Percentiles rank a stretch among this genome's conserved stretches.
phyloP scores from a whole-genome alignment of 2,797 vertebrate species.

The Fringilla coelebs region DNA sequence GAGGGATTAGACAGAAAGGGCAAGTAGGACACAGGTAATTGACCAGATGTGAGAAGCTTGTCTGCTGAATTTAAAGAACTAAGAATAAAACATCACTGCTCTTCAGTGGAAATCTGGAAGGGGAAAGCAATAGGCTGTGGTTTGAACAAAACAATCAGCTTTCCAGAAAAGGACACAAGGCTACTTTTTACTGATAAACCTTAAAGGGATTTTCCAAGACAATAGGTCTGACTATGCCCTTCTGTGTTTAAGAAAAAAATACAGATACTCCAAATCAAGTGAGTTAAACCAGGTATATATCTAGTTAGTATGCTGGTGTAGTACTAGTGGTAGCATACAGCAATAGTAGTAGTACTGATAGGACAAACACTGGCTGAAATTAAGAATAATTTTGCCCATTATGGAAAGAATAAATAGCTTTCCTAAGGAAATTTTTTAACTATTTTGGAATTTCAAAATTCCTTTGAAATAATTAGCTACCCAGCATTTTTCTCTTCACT shows the following conservation, averaged over 20 bases:
- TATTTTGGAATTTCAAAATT: background rate
- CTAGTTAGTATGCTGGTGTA: background rate
- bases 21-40: constrained; percentile 57
- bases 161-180: background rate
- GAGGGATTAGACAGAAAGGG: constrained; percentile 54
- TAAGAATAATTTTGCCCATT: background rate
- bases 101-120: background rate
- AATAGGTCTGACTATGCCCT: background rate
- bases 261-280: background rate
- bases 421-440: background rate
- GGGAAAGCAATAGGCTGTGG: background rate
- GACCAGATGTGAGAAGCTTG: constrained; percentile 28
- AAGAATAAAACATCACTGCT: background rate
- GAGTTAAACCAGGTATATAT: background rate
- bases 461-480: background rate
- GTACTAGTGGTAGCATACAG: background rate
- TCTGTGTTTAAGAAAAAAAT: background rate
- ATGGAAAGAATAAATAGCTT: background rate
- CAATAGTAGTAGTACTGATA: background rate
- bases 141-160: background rate
- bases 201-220: background rate
- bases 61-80: constrained; percentile 44
- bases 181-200: background rate
- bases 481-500: background rate
- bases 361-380: background rate